Percentiles rank a stretch among this genome's conserved stretches.
Evolutionary conservation across 1,140 invertebrate species (phyloP).

Genomic region (Scaptomyza montana): DNA sequence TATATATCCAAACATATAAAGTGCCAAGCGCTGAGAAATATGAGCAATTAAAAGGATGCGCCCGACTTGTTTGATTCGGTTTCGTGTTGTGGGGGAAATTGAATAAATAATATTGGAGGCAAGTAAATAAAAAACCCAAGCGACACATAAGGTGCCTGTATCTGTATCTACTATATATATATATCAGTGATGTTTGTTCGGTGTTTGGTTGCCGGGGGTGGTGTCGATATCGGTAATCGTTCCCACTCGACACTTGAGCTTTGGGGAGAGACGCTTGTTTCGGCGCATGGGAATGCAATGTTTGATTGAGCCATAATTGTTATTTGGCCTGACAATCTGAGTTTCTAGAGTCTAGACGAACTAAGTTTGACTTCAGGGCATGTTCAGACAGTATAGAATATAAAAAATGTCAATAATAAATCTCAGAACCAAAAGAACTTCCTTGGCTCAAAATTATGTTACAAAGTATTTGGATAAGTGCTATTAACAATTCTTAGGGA

Average conservation of each 20-base stretch:
- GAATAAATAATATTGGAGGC: slow-evolving; percentile 62
- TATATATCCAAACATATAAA: slow-evolving; percentile 55
- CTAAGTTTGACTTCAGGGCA: too few species aligned
- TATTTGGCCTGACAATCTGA: not conserved
- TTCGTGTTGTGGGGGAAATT: slow-evolving; percentile 33
- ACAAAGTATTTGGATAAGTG: too few species aligned
- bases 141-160: slow-evolving; percentile 17
- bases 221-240: slow-evolving; percentile 40
- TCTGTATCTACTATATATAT: not conserved
- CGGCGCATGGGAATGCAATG: slow-evolving; percentile 32
- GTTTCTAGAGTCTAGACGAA: not conserved
- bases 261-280: not conserved
- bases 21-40: slow-evolving; percentile 60
- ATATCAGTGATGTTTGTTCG: slow-evolving; percentile 24
- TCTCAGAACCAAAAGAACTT: too few species aligned
- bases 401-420: too few species aligned
- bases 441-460: too few species aligned
- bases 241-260: slow-evolving; percentile 23
- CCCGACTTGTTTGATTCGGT: slow-evolving; percentile 1
- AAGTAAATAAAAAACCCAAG: slow-evolving; percentile 64
- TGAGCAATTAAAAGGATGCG: slow-evolving; percentile 73
- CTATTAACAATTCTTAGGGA: too few species aligned
- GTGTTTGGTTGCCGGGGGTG: slow-evolving; percentile 13
- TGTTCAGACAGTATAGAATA: too few species aligned
- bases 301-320: slow-evolving; percentile 1